Base-by-base conservation (phyloP, 1,140 invertebrate species). In the Geopemphigus sp. region DNA sequence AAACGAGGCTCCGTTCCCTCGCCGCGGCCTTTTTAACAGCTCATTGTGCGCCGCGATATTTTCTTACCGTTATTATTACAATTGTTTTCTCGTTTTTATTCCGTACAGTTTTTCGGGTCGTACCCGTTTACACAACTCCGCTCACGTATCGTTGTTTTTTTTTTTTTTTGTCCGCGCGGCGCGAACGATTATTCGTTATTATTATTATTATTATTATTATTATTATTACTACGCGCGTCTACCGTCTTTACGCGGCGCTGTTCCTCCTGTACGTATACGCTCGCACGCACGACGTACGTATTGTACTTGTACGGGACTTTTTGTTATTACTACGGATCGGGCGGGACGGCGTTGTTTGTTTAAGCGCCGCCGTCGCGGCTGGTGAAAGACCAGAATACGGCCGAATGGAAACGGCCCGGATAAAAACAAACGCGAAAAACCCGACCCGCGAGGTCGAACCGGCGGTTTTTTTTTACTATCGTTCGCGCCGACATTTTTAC, bases 1-100 rank as follows among this genome's bases (percentile, higher is more conserved):
- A 68, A 68, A 68, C 66, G 22, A 47, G 22, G 66, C 45, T 68
- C 14, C 47, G 47, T 68, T 68, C 45, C 29, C 22, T 66, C 32
- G 32, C 3, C 32, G 32, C 32, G 32, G 32, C 32, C 32, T 39
- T 39, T n/a, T 39, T 39, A 39, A 8, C n/a, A n/a, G 19, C 63
- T 39, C 45, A 47, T 47, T 68, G 64, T 68, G 32, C 32, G 3
- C 12, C 12, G 39, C 39, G 22, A 68, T 15, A 68, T 47, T 68
- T 68, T 68, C 64, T 68, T 68, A n/a, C 24, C 39, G 17, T 68
- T 39, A 39, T 39, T 39, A 39, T 39, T 39, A 4, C 8, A 3
- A 39, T 8, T n/a, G n/a, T n/a, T n/a, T n/a, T n/a, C n/a, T n/a
- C 32, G 15, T n/a, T 17, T 39, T 64, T 63, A 29, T 39, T 64